Base-by-base conservation (phyloP, 2,888 invertebrate genomes). In the Drosophila suboccidentalis region DNA sequence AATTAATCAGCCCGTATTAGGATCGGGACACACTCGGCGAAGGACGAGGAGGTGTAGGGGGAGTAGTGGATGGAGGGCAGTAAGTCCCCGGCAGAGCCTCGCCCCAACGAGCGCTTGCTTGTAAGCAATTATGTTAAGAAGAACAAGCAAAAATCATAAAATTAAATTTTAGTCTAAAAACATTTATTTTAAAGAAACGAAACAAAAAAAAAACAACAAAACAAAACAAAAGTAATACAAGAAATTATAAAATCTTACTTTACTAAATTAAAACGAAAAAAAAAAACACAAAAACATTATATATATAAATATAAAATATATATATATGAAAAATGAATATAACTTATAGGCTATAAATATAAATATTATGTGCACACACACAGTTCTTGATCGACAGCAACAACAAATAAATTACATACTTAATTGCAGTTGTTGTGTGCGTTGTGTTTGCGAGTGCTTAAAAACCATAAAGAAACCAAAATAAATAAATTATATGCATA, bases 211-310 rank as follows among this genome's bases (percentile, higher is more conserved):
- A 22, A 22, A 22, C 3, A 22, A 22, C 19, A 22, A 22, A 22
- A 22, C 22, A 22, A 38, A 59, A 66, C 69, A 49, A 71, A 80
- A 76, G 78, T 80, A 83, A 81, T 77, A 77, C 71, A 61, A 75
- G 75, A 80, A 85, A 80, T 73, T 81, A 78, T 75, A 87, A 81
- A 67, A 83, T 73, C 74, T 88, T 88, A 90, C 88, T 89, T 89
- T 89, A 89, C 83, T 87, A 85, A 82, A 86, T 84, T 84, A 81
- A 88, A 66, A 64, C n/a, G 32, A 70, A 39, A 50, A 47, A 77
- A 88, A 57, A 68, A 29, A 36, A 58, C n/a, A 22, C n/a, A 65
- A 53, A 61, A 50, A 69, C 50, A 67, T 66, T 65, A 70, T 62
- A 46, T n/a, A 78, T 64, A 76, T 72, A 66, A 67, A 72, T 59